Percentiles rank a stretch among this genome's conserved stretches.
Evolutionary conservation across 2,888 invertebrate species (phyloP).

Genomic region (Drosophila trichaetosa): DNA sequence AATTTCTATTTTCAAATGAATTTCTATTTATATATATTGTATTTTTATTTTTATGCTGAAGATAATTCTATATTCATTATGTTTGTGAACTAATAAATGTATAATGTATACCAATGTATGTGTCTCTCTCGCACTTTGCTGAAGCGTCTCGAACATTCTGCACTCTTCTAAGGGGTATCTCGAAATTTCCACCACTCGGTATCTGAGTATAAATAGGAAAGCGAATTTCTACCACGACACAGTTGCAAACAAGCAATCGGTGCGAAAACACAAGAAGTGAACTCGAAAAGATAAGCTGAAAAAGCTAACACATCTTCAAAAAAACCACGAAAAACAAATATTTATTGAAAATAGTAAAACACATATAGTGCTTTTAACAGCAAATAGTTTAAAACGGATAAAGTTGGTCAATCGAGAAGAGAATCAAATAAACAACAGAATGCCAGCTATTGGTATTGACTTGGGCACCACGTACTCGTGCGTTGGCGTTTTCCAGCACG

Average conservation of each 20-base stretch:
- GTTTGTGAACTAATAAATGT: too few relatives aligned
- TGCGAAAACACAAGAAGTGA: constrained; percentile 13
- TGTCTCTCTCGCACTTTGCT: constrained; percentile 5
- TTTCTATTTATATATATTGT: too few relatives aligned
- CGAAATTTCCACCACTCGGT: constrained; percentile 39
- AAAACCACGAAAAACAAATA: not conserved
- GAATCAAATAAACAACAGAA: not conserved
- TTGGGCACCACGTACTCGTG: constrained; percentile 91
- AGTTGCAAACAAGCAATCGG: constrained; percentile 42
- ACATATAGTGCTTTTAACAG: not conserved
- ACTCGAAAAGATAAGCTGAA: not conserved
- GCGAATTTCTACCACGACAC: constrained; percentile 18
- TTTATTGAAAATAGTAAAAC: not conserved
- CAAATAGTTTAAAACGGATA: not conserved
- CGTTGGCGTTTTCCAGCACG: constrained; percentile 92
- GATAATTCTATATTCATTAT: too few relatives aligned
- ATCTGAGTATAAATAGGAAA: constrained; percentile 54
- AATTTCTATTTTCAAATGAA: too few relatives aligned
- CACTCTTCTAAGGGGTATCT: constrained; percentile 23
- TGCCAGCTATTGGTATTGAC: constrained; percentile 53
- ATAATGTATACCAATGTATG: not conserved
- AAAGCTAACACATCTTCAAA: not conserved
- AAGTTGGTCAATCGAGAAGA: not conserved
- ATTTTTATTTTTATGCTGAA: too few relatives aligned
- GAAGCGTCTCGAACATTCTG: constrained; percentile 26